Evolutionary conservation across 2,113 vertebrate genomes (phyloP), one percentile per base, ranked within the genome.

Genomic region (Hippocampus comes): DNA sequence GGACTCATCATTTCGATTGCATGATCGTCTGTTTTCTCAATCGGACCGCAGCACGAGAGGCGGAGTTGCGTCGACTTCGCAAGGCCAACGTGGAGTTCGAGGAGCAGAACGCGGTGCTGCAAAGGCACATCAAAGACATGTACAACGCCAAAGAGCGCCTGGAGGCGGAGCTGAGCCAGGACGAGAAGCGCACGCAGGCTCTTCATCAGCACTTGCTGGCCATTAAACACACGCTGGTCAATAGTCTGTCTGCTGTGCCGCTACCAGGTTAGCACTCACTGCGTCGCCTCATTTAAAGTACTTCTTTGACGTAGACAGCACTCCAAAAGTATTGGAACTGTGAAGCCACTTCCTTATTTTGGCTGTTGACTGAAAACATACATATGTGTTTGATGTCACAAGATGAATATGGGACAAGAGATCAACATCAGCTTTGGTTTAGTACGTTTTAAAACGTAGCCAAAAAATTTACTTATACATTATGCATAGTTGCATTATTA

Each of bases 51-150:
- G 97, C 95, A 0, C 94, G 97, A 14, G 97, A 99, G 84, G 95
- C 97, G 0, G 97, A 99, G 89, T 90, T 99, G 72, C 94, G 97
- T 11, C 94, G 95, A 49, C 92, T 98, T 74, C 94, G 96, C 55
- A 98, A 98, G 90, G 94, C 96, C 87, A 99, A 98, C 81, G 94
- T 96, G 1, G 96, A 97, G 83, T 98, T 97, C 2, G 96, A 98
- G 88, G 97, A 98, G 90, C 97, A 99, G 94, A 99, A 99, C 0
- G 89, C 94, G 0, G 94, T 97, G 81, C 91, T 99, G 86, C 96
- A 98, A 92, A 92, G 95, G 77, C 97, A 98, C 91, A 98, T 97
- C 0, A 95, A 96, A 68, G 97, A 94, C 87, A 98, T 99, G 97
- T 95, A 93, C 91, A 94, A 90, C 0, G 97, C 97, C 78, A 98